A percentile compares a stretch with the other conserved stretches of the same genome.
Conservation (phyloP, 2,888 invertebrate genomes). For the Gymnoscelis rufifasciata region DNA sequence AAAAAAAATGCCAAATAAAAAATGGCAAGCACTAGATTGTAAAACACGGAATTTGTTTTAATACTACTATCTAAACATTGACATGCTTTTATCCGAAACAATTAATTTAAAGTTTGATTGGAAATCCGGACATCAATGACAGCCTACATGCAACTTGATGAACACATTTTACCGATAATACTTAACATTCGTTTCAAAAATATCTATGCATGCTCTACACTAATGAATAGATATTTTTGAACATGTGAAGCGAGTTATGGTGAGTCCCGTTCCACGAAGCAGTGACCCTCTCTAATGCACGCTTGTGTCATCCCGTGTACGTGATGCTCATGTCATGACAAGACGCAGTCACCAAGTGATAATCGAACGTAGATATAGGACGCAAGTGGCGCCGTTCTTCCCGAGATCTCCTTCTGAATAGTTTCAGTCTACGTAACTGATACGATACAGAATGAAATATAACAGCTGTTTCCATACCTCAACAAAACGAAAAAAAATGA, state of each 20-base stretch:
- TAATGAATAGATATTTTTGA: constrained; percentile 51
- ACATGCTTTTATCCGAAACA: constrained; percentile 43
- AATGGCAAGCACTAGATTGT: constrained; percentile 4
- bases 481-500: too few species aligned
- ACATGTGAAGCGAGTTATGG: constrained; percentile 40
- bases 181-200: constrained; percentile 50
- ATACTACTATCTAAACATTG: constrained; percentile 45
- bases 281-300: constrained; percentile 71
- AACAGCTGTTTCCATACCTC: constrained; percentile 18
- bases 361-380: constrained; percentile 61
- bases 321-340: constrained; percentile 55
- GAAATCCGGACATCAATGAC: constrained; percentile 49
- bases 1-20: constrained; percentile 29
- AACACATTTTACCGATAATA: constrained; percentile 48
- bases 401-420: constrained; percentile 18
- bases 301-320: constrained; percentile 60
- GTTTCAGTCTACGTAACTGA: constrained; percentile 17
- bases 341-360: constrained; percentile 65
- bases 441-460: constrained; percentile 14
- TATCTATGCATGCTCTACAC: constrained; percentile 39
- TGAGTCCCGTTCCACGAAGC: constrained; percentile 70
- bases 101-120: constrained; percentile 20
- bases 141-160: constrained; percentile 68
- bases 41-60: constrained; percentile 13
- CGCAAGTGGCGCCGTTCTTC: constrained; percentile 50